Evolutionary conservation across 2,888 invertebrate species (phyloP).

Genomic region (Lacanobia wlatinum): DNA sequence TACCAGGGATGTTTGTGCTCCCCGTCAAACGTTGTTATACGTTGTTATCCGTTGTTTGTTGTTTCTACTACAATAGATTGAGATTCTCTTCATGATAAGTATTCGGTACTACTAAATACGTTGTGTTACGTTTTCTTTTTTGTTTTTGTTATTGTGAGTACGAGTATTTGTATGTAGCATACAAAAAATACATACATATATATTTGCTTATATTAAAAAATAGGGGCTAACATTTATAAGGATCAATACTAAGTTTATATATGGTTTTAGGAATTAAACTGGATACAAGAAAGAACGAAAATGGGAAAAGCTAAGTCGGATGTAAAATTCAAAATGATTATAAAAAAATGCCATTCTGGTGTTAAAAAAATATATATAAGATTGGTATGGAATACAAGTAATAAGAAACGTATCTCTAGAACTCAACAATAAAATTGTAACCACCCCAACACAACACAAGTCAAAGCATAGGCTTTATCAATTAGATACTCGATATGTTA

Average conservation of each 20-base stretch:
- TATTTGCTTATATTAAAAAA: too few relatives aligned
- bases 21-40: conserved; percentile 69
- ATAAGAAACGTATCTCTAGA: not conserved
- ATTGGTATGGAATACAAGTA: too few relatives aligned
- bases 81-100: conserved; percentile 48
- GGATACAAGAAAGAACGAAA: too few relatives aligned
- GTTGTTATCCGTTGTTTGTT: conserved; percentile 67
- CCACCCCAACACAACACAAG: not conserved
- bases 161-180: not conserved
- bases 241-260: too few relatives aligned
- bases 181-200: not conserved
- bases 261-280: too few relatives aligned
- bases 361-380: too few relatives aligned
- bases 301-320: too few relatives aligned
- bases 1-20: conserved; percentile 67
- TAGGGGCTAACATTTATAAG: too few relatives aligned
- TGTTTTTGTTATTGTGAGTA: not conserved
- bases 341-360: too few relatives aligned
- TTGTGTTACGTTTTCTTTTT: conserved; percentile 5
- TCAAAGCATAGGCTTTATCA: conserved; percentile 1
- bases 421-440: not conserved
- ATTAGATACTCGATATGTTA: not conserved
- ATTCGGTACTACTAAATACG: conserved; percentile 9
- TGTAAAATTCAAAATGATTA: too few relatives aligned
- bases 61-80: conserved; percentile 55